These are phyloP conservation scores for Ernsta delagoae DNA, from an alignment of 2,888 invertebrate genomes.

Conservation along the genomic window DNA sequence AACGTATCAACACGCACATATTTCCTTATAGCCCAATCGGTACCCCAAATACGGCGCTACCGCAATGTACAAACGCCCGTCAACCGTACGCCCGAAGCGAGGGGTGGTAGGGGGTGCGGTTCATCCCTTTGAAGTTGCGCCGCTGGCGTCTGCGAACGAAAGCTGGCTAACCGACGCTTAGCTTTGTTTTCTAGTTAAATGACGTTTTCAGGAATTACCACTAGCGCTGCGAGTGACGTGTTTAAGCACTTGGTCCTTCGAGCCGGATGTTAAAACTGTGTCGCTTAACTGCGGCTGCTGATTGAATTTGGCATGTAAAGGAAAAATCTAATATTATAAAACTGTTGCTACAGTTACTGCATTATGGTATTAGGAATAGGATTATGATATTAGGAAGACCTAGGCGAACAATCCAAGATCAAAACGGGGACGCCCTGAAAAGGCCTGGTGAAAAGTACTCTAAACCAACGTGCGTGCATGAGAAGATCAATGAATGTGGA, in stretches of 20 bases:
- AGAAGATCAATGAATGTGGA: no score
- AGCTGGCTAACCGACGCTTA: slow-evolving; percentile 78
- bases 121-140: slow-evolving; percentile 78
- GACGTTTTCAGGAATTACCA: slow-evolving; percentile 58
- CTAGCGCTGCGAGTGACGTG: slow-evolving; percentile 56
- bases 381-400: no score
- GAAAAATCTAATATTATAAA: neutral
- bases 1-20: slow-evolving; percentile 23
- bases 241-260: slow-evolving; percentile 41
- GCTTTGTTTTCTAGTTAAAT: slow-evolving; percentile 81
- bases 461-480: no score
- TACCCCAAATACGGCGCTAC: slow-evolving; percentile 66
- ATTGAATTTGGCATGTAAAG: neutral
- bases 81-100: slow-evolving; percentile 59
- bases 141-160: slow-evolving; percentile 77
- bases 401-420: no score
- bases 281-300: slow-evolving; percentile 8
- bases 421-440: no score
- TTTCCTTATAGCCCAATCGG: slow-evolving; percentile 58
- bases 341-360: no score
- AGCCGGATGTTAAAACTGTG: slow-evolving; percentile 33
- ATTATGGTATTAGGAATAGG: no score
- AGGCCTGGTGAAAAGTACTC: no score
- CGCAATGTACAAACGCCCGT: slow-evolving; percentile 67
- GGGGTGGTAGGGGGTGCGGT: slow-evolving; percentile 52